phyloP scores from a whole-genome alignment of 2,888 invertebrate genomes.

The Sarcophaga rosellei region DNA sequence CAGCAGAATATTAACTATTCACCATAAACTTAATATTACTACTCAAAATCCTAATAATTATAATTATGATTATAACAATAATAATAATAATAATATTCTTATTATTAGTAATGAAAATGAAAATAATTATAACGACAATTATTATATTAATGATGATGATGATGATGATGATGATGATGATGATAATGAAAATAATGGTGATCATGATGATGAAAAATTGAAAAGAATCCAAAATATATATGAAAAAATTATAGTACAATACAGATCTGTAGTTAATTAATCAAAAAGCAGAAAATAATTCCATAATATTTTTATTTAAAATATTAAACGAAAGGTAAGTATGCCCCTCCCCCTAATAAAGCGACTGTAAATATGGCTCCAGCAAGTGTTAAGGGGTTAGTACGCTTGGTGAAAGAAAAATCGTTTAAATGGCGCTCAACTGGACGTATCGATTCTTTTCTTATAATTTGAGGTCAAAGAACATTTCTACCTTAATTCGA shows the following conservation, averaged over 20 bases:
- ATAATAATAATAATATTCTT: conserved; percentile 68
- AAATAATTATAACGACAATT: conserved; percentile 68
- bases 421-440: too few species aligned
- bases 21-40: conserved; percentile 64
- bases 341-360: too few species aligned
- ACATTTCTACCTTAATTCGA: too few species aligned
- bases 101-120: conserved; percentile 70
- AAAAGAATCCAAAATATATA: conserved; percentile 76
- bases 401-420: too few species aligned
- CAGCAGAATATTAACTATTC: conserved; percentile 48
- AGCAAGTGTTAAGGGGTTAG: too few species aligned
- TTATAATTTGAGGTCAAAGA: too few species aligned
- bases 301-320: neutral
- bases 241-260: conserved; percentile 81
- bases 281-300: conserved; percentile 12
- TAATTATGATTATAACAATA: conserved; percentile 68
- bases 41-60: conserved; percentile 71
- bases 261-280: conserved; percentile 79
- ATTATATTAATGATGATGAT: conserved; percentile 62
- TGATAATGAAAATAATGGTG: conserved; percentile 54
- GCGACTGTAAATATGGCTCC: too few species aligned
- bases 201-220: conserved; percentile 67
- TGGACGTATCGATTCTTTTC: too few species aligned
- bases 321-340: neutral
- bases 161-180: conserved; percentile 71